Base-by-base conservation (phyloP, 2,888 invertebrate genomes). In the Hypsopygia costalis region DNA sequence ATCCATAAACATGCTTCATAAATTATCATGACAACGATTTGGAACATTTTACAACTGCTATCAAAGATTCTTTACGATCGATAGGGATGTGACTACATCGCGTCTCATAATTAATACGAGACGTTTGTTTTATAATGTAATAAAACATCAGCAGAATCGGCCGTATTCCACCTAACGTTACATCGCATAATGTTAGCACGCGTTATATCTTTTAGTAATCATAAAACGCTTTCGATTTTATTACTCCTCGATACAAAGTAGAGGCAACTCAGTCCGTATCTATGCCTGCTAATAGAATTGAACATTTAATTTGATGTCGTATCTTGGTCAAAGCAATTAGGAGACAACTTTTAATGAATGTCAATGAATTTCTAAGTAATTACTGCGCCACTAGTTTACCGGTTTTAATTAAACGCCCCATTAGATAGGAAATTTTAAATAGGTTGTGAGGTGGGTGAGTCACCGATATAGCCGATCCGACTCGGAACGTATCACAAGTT, bases 11-110 rank as follows among this genome's bases (percentile, higher is more conserved):
- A 87, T 80, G 88, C 69, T 77, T 79, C 85, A 82, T 85, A 87
- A 88, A 87, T 87, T 87, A 86, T 88, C 81, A 86, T 69, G 82
- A 79, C 81, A 75, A 77, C 81, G 75, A 86, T 87, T 86, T 79
- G 77, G 85, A 80, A 74, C 79, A 80, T 88, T 88, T 88, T 87
- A 88, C 85, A 88, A 69, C 87, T 56, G 78, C 81, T 60, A 88
- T 87, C 79, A 87, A 87, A 81, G 69, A 70, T 76, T 67, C 76
- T 87, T 87, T 87, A 87, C 78, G 87, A 86, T 78, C 81, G 58
- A 79, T 81, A 66, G 71, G 75, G 81, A 83, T 75, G 77, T 72
- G 73, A 80, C 75, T 81, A 75, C 71, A 73, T 70, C 71, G 60
- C 60, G 73, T 69, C 73, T 75, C 72, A 80, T 87, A 87, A 88